A percentile compares a stretch with the other conserved stretches of the same genome.
Conservation (phyloP, 2,113 vertebrate genomes). For the Malurus cyaneus region DNA sequence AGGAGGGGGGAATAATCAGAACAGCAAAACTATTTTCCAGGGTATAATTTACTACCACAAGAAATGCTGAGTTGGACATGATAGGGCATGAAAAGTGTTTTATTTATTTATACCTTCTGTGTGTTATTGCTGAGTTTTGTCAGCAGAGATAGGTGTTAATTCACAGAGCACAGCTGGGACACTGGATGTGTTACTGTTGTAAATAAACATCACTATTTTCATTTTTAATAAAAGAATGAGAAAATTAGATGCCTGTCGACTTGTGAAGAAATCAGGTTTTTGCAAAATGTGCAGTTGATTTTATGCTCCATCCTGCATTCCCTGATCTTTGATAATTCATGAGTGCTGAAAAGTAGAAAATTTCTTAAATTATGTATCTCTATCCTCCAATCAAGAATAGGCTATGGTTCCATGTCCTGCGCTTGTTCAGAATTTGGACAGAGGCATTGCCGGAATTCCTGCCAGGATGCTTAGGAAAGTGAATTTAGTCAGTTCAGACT, state of each 20-base stretch:
- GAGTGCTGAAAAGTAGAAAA: background rate
- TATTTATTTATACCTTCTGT: slow-evolving; percentile 17
- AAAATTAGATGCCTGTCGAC: background rate
- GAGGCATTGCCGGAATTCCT: background rate
- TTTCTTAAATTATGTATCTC: background rate
- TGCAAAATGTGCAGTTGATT: background rate
- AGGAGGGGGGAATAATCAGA: background rate
- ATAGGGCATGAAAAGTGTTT: background rate
- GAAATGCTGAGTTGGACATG: background rate
- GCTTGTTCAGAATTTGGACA: background rate
- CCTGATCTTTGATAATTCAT: background rate
- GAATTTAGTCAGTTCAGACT: background rate
- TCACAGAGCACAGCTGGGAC: background rate
- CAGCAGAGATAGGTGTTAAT: slow-evolving; percentile 20
- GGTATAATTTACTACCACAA: background rate
- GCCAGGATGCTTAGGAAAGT: background rate
- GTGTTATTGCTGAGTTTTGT: background rate
- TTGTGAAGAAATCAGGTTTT: background rate
- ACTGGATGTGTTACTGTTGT: background rate
- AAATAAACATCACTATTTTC: background rate
- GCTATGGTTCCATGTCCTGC: background rate
- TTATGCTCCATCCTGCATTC: background rate
- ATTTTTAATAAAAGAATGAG: background rate
- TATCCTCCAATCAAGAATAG: background rate
- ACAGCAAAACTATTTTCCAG: background rate